Conservation (phyloP, 2,797 vertebrate species). For the Parambassis ranga region DNA sequence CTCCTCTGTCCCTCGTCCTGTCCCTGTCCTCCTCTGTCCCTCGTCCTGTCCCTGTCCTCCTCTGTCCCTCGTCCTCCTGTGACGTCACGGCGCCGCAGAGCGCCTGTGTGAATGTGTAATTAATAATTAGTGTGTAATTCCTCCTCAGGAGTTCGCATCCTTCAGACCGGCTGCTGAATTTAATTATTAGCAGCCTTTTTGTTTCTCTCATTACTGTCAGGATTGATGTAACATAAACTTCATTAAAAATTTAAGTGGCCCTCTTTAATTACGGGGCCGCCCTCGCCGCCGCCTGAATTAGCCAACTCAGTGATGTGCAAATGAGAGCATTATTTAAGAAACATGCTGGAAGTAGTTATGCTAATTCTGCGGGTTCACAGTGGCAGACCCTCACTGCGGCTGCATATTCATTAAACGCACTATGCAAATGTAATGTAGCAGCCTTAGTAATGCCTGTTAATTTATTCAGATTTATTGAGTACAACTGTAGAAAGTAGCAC, state of each 20-base stretch:
- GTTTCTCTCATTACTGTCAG: slow-evolving; percentile 99
- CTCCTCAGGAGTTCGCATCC: slow-evolving; percentile 99
- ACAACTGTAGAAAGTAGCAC: slow-evolving; percentile 96
- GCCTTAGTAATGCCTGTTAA: slow-evolving; percentile 90
- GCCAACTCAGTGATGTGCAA: slow-evolving; percentile 99
- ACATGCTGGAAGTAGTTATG: slow-evolving; percentile 99
- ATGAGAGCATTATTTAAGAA: slow-evolving; percentile 99
- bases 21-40: too few relatives aligned
- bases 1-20: too few relatives aligned
- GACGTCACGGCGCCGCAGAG: too few relatives aligned
- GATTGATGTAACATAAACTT: slow-evolving; percentile 99
- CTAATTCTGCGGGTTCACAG: slow-evolving; percentile 98
- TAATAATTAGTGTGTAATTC: slow-evolving; percentile 99
- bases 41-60: too few relatives aligned
- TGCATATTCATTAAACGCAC: slow-evolving; percentile 99
- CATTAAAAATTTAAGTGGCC: slow-evolving; percentile 99
- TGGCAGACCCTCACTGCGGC: slow-evolving; percentile 97
- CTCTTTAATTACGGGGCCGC: slow-evolving; percentile 99
- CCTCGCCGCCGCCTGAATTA: slow-evolving; percentile 96
- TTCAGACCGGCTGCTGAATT: slow-evolving; percentile 99
- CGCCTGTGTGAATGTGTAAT: slow-evolving; percentile 91
- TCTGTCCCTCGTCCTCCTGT: too few relatives aligned
- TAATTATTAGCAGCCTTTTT: slow-evolving; percentile 99
- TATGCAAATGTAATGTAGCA: slow-evolving; percentile 99
- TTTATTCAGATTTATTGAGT: slow-evolving; percentile 99